Percentiles rank a stretch among this genome's conserved stretches.
These are phyloP conservation scores for Drosophila cognata DNA, from an alignment of 2,888 invertebrate genomes.

Conservation along the genomic window DNA sequence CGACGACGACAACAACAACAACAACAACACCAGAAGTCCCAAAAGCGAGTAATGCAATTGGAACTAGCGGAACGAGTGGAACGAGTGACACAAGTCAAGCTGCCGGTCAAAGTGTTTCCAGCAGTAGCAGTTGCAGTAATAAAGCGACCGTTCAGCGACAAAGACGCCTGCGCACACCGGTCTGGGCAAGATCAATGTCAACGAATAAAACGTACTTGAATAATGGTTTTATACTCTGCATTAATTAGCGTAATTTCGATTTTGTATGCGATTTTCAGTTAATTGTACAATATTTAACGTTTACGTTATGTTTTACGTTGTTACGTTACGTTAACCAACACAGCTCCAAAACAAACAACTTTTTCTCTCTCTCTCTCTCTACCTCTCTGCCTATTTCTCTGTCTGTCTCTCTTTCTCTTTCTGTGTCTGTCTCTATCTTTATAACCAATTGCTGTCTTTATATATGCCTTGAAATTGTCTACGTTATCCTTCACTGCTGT, in stretches of 20 bases:
- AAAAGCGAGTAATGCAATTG: not conserved
- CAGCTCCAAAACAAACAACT: slow-evolving; percentile 32
- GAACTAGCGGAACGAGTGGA: slow-evolving; percentile 3
- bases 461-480: slow-evolving; percentile 48
- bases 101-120: slow-evolving; percentile 69
- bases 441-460: slow-evolving; percentile 49
- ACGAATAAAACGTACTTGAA: slow-evolving; percentile 86
- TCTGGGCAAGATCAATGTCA: slow-evolving; percentile 92
- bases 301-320: slow-evolving; percentile 61
- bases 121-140: slow-evolving; percentile 84
- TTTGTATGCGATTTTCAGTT: slow-evolving; percentile 58
- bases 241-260: slow-evolving; percentile 48
- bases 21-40: slow-evolving; percentile 13
- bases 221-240: slow-evolving; percentile 55
- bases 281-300: slow-evolving; percentile 41
- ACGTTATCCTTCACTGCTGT: slow-evolving; percentile 59
- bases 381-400: slow-evolving; percentile 28
- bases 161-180: slow-evolving; percentile 91
- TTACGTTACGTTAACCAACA: slow-evolving; percentile 59
- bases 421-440: not conserved
- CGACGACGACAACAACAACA: slow-evolving; percentile 30
- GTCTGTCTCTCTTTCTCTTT: slow-evolving; percentile 34
- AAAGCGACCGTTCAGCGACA: slow-evolving; percentile 88
- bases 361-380: slow-evolving; percentile 41
- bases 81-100: slow-evolving; percentile 18